These are phyloP conservation scores for Ceraclea dissimilis DNA, from an alignment of 2,888 invertebrate genomes.

Conservation along the genomic window DNA sequence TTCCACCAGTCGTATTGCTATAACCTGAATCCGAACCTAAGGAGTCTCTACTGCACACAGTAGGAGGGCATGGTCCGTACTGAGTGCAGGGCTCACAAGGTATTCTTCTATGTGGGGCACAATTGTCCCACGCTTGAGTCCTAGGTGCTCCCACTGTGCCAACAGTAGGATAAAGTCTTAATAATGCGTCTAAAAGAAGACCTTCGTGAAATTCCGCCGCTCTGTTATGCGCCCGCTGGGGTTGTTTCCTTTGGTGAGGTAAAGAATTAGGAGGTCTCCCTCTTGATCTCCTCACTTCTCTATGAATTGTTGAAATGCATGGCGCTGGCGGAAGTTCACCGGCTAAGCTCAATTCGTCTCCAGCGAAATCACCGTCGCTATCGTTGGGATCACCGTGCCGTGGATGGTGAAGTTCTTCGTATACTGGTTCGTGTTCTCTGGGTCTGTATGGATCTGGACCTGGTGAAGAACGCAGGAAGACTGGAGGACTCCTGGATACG, in stretches of 20 bases:
- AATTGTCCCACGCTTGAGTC: constrained; percentile 30
- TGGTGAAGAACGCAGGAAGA: constrained; percentile 63
- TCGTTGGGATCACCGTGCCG: constrained; percentile 48
- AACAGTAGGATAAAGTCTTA: constrained; percentile 64
- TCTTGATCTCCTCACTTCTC: constrained; percentile 40
- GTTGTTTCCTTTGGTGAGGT: constrained; percentile 53
- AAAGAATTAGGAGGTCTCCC: constrained; percentile 43
- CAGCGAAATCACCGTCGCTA: constrained; percentile 80
- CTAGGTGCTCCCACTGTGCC: constrained; percentile 56
- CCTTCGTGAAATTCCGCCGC: constrained; percentile 75
- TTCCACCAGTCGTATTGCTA: constrained; percentile 70
- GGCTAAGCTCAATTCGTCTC: constrained; percentile 65
- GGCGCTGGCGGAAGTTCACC: constrained; percentile 35
- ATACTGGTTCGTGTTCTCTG: constrained; percentile 65
- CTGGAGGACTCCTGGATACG: constrained; percentile 54
- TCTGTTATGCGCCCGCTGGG: constrained; percentile 49
- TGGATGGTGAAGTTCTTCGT: constrained; percentile 64
- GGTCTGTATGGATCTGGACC: constrained; percentile 58
- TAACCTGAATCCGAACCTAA: constrained; percentile 82
- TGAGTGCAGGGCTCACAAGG: constrained; percentile 59
- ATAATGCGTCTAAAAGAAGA: constrained; percentile 64
- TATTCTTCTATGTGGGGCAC: constrained; percentile 41
- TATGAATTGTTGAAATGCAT: constrained; percentile 30
- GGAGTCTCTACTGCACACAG: constrained; percentile 63
- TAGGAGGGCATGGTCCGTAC: constrained; percentile 52